phyloP scores from a whole-genome alignment of 2,888 invertebrate species.

The Elegia similella region DNA sequence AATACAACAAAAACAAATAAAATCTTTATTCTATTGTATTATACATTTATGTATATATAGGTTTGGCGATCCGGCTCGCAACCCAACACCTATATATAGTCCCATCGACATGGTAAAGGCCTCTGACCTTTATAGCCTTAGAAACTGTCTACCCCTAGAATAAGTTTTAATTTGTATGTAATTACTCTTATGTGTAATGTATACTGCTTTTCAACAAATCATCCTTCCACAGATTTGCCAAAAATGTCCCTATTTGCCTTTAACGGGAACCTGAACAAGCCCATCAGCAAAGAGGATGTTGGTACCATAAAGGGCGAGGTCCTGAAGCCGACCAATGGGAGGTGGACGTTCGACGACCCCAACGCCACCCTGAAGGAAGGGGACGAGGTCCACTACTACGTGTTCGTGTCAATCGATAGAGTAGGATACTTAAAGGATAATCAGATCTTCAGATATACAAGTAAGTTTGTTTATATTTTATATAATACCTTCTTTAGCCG shows the following conservation, averaged over 20 bases:
- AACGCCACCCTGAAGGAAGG: constrained; percentile 65
- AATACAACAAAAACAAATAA: no score
- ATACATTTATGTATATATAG: no score
- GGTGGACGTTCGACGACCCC: constrained; percentile 77
- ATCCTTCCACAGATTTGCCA: constrained; percentile 60
- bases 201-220: neutral
- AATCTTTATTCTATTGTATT: no score
- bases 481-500: no score
- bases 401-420: constrained; percentile 77
- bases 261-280: constrained; percentile 83
- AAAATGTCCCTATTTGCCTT: constrained; percentile 82
- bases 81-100: no score
- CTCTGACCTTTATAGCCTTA: no score
- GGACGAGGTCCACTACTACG: constrained; percentile 83
- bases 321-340: constrained; percentile 54
- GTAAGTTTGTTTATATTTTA: constrained; percentile 53
- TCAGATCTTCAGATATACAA: constrained; percentile 45
- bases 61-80: no score
- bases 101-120: no score
- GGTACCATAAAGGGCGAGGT: constrained; percentile 80
- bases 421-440: constrained; percentile 69
- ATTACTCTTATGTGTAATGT: no score
- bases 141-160: no score
- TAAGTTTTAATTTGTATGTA: no score
- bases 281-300: constrained; percentile 64